Evolutionary conservation across 1,140 invertebrate genomes (phyloP).

Genomic region (Meloidogyne hapla): DNA sequence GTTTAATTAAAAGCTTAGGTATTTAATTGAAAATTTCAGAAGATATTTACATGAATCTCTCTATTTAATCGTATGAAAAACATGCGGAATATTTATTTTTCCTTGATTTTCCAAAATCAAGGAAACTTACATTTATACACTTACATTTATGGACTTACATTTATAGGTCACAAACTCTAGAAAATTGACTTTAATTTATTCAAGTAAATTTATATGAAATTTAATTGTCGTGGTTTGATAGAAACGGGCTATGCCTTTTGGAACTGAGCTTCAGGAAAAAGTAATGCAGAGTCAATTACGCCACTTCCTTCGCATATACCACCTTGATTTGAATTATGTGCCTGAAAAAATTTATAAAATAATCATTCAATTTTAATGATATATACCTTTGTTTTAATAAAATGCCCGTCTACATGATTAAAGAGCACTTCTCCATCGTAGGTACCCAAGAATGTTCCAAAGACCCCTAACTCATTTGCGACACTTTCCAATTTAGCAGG

Average conservation of each 20-base stretch:
- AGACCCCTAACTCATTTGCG: slow-evolving; percentile 10
- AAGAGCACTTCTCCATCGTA: neutral
- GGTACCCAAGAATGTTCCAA: slow-evolving; percentile 7
- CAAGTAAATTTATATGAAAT: neutral
- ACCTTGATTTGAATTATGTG: slow-evolving; percentile 7
- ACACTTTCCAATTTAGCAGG: slow-evolving; percentile 3
- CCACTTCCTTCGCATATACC: slow-evolving; percentile 14
- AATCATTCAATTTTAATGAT: neutral
- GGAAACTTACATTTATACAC: too few relatives aligned
- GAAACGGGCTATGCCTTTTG: neutral
- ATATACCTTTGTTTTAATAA: slow-evolving; percentile 11
- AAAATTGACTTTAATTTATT: too few relatives aligned
- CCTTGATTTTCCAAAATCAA: too few relatives aligned
- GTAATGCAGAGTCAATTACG: slow-evolving; percentile 12
- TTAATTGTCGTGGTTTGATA: neutral
- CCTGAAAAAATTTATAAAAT: slow-evolving; percentile 5
- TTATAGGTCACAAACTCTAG: too few relatives aligned
- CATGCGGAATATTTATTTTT: too few relatives aligned
- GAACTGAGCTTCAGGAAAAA: slow-evolving; percentile 7
- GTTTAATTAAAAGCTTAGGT: too few relatives aligned
- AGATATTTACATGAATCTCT: too few relatives aligned
- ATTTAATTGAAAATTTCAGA: too few relatives aligned
- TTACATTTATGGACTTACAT: too few relatives aligned
- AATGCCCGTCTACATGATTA: slow-evolving; percentile 5
- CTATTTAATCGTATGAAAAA: too few relatives aligned